Conservation (phyloP, 2,888 invertebrate genomes). For the Caenorhabditis uteleia region DNA sequence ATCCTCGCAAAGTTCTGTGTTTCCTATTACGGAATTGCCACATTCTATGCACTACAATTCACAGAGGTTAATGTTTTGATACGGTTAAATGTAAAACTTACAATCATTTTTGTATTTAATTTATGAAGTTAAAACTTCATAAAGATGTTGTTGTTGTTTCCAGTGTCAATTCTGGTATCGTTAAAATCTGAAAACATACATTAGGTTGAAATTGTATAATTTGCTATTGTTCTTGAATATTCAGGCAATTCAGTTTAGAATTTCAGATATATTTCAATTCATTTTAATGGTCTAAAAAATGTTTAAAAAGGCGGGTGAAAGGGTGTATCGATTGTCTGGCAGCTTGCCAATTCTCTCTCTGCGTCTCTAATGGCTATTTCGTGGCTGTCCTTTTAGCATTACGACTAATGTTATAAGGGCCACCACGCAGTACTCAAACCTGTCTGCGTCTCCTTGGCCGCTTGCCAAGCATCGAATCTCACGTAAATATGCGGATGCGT, state of each 20-base stretch:
- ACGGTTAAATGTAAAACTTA: background rate
- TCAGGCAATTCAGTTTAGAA: too few relatives aligned
- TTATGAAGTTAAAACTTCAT: too few relatives aligned
- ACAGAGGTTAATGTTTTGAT: background rate
- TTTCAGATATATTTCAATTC: too few relatives aligned
- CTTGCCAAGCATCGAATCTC: slow-evolving; percentile 10
- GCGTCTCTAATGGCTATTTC: slow-evolving; percentile 25
- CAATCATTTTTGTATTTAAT: slow-evolving; percentile 7
- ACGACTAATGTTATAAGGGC: slow-evolving; percentile 6
- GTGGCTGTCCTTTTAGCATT: slow-evolving; percentile 16
- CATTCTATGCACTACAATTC: slow-evolving; percentile 36
- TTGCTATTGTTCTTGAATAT: too few relatives aligned
- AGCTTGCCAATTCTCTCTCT: slow-evolving; percentile 27
- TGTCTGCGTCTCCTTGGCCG: slow-evolving; percentile 21
- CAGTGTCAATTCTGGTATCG: too few relatives aligned
- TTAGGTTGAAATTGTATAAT: too few relatives aligned
- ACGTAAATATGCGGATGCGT: slow-evolving; percentile 12
- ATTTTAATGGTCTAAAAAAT: background rate
- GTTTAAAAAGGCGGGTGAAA: slow-evolving; percentile 19
- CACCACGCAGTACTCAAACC: slow-evolving; percentile 5
- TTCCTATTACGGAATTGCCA: slow-evolving; percentile 12
- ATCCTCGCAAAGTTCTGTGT: slow-evolving; percentile 25
- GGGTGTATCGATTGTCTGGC: slow-evolving; percentile 39
- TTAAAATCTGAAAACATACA: too few relatives aligned
- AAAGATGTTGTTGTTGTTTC: too few relatives aligned